Conservation (phyloP, 64 coral and sea anemone species). For the Trachythela sp. region DNA sequence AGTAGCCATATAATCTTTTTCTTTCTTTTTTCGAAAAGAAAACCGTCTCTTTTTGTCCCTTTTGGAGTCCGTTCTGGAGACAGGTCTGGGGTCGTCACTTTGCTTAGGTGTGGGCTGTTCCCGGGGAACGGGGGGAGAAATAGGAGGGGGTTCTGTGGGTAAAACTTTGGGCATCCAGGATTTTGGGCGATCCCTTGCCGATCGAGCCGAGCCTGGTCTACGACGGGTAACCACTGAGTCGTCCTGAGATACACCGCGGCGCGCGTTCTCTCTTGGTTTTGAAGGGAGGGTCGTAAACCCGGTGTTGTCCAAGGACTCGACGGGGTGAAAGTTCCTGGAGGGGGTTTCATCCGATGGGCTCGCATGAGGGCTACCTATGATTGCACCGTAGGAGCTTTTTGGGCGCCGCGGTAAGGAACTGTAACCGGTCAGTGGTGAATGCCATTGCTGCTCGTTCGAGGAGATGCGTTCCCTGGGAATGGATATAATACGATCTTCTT, state of each 20-base stretch:
- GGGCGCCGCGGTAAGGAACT: background rate
- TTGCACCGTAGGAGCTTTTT: background rate
- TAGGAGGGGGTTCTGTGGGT: background rate
- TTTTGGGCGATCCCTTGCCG: background rate
- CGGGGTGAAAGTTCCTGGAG: background rate
- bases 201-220: background rate
- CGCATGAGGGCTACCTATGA: background rate
- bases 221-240: background rate
- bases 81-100: background rate
- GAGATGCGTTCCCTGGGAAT: background rate
- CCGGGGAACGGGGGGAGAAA: background rate
- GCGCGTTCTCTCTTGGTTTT: background rate
- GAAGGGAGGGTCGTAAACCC: conserved; percentile 23
- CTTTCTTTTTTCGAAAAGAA: conserved; percentile 10
- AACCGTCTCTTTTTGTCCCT: background rate
- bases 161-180: conserved; percentile 7
- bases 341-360: background rate
- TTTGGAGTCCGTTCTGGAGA: background rate
- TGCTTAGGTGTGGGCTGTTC: background rate
- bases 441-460: background rate
- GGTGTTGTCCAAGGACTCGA: background rate
- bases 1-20: background rate
- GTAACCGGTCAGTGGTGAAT: background rate
- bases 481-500: conserved; percentile 1
- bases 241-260: background rate